These are phyloP conservation scores for Drosophila stalkeri DNA, from an alignment of 2,888 invertebrate species.

Conservation along the genomic window DNA sequence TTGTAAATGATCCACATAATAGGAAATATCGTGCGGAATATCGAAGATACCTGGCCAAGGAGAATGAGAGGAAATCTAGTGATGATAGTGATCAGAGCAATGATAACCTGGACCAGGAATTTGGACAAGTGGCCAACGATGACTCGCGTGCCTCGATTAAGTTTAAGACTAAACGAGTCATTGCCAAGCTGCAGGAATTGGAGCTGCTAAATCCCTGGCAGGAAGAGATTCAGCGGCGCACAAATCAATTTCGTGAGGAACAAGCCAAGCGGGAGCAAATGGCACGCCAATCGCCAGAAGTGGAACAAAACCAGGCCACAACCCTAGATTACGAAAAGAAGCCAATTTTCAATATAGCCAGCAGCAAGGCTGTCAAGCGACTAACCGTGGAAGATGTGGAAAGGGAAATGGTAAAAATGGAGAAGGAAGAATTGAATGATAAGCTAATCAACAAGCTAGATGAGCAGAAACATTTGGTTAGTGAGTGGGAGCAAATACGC, in stretches of 20 bases:
- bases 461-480: constrained; percentile 20
- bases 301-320: neutral
- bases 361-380: neutral
- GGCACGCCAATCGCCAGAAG: too few species aligned
- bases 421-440: neutral
- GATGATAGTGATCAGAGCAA: neutral
- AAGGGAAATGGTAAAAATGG: constrained; percentile 4
- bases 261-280: neutral
- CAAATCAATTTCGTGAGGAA: neutral
- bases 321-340: neutral
- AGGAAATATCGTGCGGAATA: neutral
- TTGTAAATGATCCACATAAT: neutral
- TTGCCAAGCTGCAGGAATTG: neutral
- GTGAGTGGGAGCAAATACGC: constrained; percentile 36
- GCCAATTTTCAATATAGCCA: neutral
- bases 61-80: neutral
- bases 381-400: neutral
- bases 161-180: neutral
- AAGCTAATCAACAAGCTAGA: constrained; percentile 12
- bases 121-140: too few species aligned
- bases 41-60: neutral
- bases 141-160: neutral
- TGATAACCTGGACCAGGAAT: neutral
- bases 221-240: constrained; percentile 7
- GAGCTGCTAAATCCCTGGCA: constrained; percentile 15